phyloP scores from a whole-genome alignment of 1,140 invertebrate genomes.

The Ceratitis capitata region DNA sequence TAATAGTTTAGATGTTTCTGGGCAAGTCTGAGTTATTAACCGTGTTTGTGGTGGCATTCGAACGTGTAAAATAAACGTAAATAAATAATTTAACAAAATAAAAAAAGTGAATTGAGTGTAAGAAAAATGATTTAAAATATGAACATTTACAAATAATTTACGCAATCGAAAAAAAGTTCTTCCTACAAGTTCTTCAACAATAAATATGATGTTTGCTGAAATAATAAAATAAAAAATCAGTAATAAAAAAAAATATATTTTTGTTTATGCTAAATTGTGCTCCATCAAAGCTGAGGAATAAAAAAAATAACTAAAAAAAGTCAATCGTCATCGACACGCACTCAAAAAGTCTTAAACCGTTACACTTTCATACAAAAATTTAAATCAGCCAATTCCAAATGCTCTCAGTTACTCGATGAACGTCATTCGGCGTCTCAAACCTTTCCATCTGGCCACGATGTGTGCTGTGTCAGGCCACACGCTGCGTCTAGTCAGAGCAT shows the following conservation, averaged over 20 bases:
- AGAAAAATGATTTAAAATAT: not conserved
- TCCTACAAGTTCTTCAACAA: not conserved
- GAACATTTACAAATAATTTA: not conserved
- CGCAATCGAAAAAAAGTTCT: not conserved
- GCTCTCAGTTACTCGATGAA: not conserved
- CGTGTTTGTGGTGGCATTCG: not conserved
- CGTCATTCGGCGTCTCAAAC: not conserved
- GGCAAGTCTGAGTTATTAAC: not conserved
- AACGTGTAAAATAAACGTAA: not conserved
- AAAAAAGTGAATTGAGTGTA: not conserved
- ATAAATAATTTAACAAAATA: not conserved
- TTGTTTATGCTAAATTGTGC: too few species aligned
- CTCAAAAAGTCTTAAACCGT: not conserved
- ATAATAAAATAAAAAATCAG: not conserved
- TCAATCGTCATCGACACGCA: too few species aligned
- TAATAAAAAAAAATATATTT: not conserved
- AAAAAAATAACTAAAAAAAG: not conserved
- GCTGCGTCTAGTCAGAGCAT: not conserved
- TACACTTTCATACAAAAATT: not conserved
- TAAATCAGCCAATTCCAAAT: not conserved
- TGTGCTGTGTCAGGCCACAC: not conserved
- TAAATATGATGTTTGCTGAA: not conserved
- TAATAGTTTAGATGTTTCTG: not conserved
- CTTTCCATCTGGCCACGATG: not conserved
- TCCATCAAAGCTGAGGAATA: too few species aligned